phyloP scores from a whole-genome alignment of 2,797 vertebrate species.

The Acridotheres tristis region DNA sequence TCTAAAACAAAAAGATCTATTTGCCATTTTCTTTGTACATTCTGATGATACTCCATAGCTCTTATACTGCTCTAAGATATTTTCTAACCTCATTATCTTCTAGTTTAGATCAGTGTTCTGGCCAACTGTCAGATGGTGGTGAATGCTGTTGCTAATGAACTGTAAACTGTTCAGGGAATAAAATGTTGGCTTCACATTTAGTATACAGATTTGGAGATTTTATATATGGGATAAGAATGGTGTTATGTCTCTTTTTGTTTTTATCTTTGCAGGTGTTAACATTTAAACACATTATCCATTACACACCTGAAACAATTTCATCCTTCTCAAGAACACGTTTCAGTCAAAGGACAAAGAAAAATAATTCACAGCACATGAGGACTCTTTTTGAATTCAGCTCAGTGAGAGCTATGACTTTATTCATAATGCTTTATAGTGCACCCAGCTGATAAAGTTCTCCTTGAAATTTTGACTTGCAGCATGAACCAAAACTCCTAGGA shows the following conservation, averaged over 20 bases:
- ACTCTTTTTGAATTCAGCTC: neutral
- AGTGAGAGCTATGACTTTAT: neutral
- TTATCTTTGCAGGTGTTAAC: neutral
- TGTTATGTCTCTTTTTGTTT: neutral
- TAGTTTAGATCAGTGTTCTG: constrained; percentile 53
- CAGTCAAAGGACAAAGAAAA: neutral
- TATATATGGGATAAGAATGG: neutral
- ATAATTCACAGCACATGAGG: neutral
- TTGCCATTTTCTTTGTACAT: constrained; percentile 36
- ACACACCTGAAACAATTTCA: neutral
- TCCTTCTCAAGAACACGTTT: neutral
- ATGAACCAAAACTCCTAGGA: neutral
- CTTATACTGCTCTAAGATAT: constrained; percentile 44
- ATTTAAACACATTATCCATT: neutral
- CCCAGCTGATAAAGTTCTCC: neutral
- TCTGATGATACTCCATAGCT: constrained; percentile 37
- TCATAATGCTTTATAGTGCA: neutral
- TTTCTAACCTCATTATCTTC: constrained; percentile 65
- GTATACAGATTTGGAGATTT: neutral
- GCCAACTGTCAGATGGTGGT: constrained; percentile 58
- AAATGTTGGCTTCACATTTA: constrained; percentile 29
- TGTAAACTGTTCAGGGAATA: constrained; percentile 49
- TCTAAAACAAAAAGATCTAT: constrained; percentile 4
- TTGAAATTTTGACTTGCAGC: neutral
- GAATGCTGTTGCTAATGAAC: constrained; percentile 55